Conservation (phyloP, 2,113 vertebrate genomes). For the Progne subis region DNA sequence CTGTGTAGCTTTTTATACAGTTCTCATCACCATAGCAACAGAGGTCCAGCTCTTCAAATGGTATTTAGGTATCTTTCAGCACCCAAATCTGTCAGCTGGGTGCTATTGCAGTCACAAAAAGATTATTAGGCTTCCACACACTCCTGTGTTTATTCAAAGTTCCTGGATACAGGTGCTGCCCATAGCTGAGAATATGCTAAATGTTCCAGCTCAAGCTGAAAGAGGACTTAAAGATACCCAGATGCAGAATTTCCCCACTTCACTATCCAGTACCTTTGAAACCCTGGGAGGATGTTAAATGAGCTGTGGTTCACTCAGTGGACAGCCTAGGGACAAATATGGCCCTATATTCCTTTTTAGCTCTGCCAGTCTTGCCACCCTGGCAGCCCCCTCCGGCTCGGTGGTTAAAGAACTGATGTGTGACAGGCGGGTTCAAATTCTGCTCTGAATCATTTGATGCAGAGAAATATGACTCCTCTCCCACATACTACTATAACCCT, state of each 20-base stretch:
- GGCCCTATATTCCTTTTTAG: background rate
- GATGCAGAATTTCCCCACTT: background rate
- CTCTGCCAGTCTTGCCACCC: background rate
- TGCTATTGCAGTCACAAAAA: background rate
- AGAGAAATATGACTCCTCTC: background rate
- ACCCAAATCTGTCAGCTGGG: background rate
- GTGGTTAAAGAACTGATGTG: background rate
- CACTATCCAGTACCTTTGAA: background rate
- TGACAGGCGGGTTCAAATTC: background rate
- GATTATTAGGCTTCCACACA: background rate
- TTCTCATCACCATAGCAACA: slow-evolving; percentile 44
- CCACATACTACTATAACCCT: background rate
- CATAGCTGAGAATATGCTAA: background rate
- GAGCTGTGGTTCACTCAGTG: background rate
- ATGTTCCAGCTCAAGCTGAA: background rate
- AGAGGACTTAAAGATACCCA: background rate
- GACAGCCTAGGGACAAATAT: background rate
- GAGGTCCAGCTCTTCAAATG: slow-evolving; percentile 14
- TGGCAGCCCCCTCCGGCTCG: background rate
- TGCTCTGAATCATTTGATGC: background rate
- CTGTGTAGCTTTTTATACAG: slow-evolving; percentile 13
- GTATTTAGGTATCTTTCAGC: slow-evolving; percentile 20
- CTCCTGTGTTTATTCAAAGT: background rate
- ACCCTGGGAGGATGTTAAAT: background rate
- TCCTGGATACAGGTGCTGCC: background rate